Conservation (phyloP, 2,113 vertebrate species). For the Leiothrix lutea region DNA sequence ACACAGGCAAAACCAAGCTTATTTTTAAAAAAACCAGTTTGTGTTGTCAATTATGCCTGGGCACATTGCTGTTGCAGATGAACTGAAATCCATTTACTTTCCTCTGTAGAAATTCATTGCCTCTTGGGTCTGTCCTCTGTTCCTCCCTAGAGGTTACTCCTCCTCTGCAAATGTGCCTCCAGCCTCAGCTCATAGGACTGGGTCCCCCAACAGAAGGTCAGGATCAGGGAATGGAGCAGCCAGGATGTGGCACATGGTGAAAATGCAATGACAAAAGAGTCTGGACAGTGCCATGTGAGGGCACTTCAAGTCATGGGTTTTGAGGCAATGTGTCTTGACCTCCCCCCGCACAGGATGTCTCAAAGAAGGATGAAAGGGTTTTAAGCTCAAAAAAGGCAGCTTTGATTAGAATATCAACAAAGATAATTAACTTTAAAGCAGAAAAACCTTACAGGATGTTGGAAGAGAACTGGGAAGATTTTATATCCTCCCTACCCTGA, state of each 20-base stretch:
- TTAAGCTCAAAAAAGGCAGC: neutral
- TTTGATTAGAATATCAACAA: neutral
- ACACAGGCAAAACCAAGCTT: neutral
- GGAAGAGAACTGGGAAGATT: neutral
- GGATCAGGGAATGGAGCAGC: neutral
- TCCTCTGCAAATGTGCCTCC: neutral
- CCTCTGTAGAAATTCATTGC: neutral
- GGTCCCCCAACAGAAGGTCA: fast-evolving
- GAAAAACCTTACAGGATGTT: neutral
- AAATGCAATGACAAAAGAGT: neutral
- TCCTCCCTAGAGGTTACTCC: neutral
- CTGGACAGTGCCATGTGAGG: fast-evolving
- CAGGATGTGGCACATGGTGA: fast-evolving
- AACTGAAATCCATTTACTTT: neutral
- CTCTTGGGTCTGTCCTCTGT: fast-evolving
- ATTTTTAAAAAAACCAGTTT: neutral
- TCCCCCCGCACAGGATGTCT: neutral
- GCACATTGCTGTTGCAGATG: neutral
- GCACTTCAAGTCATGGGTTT: neutral
- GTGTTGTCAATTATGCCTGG: neutral
- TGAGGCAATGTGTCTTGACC: neutral
- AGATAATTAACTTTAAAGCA: neutral
- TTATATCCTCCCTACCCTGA: neutral
- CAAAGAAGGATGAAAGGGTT: neutral
- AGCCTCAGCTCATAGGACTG: fast-evolving